A percentile compares a stretch with the other conserved stretches of the same genome.
phyloP scores from a whole-genome alignment of 2,113 vertebrate species.

The Chloebia gouldiae region DNA sequence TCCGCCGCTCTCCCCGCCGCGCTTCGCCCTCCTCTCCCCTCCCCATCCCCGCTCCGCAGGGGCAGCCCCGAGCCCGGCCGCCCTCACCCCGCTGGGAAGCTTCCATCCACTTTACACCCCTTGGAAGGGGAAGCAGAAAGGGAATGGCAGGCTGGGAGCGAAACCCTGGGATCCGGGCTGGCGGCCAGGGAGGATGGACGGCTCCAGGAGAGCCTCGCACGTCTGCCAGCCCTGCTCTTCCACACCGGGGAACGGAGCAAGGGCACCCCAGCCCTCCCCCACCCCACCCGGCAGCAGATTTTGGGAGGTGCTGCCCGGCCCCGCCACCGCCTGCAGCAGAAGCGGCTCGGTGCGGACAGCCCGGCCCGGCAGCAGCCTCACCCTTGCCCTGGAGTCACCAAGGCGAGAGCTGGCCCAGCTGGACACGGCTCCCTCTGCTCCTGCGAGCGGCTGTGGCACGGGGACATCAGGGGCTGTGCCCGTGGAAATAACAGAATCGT shows the following conservation, averaged over 20 bases:
- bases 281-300: background rate
- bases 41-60: background rate
- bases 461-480: no score
- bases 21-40: background rate
- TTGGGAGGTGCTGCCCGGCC: background rate
- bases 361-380: background rate
- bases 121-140: background rate
- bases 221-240: background rate
- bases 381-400: background rate
- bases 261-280: background rate
- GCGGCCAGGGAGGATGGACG: background rate
- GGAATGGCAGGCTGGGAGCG: background rate
- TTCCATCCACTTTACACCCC: background rate
- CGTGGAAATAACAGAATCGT: no score
- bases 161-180: background rate
- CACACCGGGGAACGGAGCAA: background rate
- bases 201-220: background rate
- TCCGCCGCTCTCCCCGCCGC: background rate
- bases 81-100: background rate
- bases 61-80: background rate
- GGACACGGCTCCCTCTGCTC: background rate
- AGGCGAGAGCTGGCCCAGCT: background rate
- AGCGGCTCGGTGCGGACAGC: background rate
- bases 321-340: background rate
- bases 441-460: background rate